Evolutionary conservation across 2,888 invertebrate species (phyloP), one percentile per base, ranked within the genome.

Genomic region (Toxonevra muliebris): DNA sequence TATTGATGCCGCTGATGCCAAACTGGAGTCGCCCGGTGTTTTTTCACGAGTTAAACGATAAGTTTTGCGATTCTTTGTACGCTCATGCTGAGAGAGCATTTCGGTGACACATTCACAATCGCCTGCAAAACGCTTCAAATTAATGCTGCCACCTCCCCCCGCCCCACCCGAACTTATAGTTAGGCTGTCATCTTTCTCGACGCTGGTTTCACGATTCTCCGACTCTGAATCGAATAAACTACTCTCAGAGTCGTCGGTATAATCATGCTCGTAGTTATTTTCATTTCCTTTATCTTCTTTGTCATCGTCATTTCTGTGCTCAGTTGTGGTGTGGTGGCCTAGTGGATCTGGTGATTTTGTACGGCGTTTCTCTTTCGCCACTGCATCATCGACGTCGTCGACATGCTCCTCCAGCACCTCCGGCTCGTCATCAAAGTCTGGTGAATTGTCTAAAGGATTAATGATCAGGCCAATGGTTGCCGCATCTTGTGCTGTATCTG

Each of bases 391-490:
- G 13, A n/a, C 8, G 11, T 48, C 10, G 48, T 48, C 48, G n/a
- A 8, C 11, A 19, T 42, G 45, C 17, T 63, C 79, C 54, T 78
- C 79, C 59, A 81, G 79, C 19, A 79, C 71, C 48, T 82, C 82
- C 0, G 77, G 78, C 17, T 82, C 82, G 60, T 82, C 82, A 65
- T 85, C 83, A 66, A 84, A 79, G 69, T 85, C 85, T 8, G 81
- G 77, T 0, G 84, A 80, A 72, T 79, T 82, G 15, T 85, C 85
- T 1, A 92, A 85, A 77, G 92, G 92, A 54, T 92, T 89, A 65
- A 91, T 88, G 52, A 92, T 87, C 8, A 90, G 88, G 19, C 92
- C 89, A 67, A 88, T 88, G 17, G 86, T 84, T 12, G 73, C 77
- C 1, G 78, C 61, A 57, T 81, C 79, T 64, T 76, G 74, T 17